Percentiles rank a stretch among this genome's conserved stretches.
Conservation (phyloP, 2,888 invertebrate species). For the Drosophila meridiana region DNA sequence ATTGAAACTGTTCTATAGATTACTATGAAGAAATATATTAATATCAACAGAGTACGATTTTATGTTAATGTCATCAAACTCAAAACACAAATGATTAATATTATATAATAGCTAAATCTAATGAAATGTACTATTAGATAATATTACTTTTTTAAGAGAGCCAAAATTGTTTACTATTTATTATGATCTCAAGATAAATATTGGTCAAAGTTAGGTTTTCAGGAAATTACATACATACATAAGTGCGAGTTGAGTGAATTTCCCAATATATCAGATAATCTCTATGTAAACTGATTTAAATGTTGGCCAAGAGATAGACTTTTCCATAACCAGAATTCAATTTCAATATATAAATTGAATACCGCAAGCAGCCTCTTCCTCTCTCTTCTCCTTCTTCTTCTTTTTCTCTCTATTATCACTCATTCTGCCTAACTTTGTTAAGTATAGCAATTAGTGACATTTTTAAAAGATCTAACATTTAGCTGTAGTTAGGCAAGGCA, state of each 20-base stretch:
- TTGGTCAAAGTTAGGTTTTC: background rate
- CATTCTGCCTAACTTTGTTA: conserved; percentile 12
- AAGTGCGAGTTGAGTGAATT: no score
- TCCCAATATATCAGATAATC: background rate
- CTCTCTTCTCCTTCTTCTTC: background rate
- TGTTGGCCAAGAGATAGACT: background rate
- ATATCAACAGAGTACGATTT: background rate
- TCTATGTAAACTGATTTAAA: background rate
- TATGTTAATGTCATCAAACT: background rate
- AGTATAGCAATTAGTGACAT: conserved; percentile 31
- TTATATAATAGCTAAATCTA: no score
- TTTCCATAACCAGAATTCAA: background rate
- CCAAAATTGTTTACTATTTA: background rate
- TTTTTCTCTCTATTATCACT: background rate
- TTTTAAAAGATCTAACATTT: conserved; percentile 9
- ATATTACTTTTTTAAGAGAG: background rate
- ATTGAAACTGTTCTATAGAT: no score
- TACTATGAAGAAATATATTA: no score
- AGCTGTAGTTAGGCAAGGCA: background rate
- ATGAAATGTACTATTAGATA: no score
- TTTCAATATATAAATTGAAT: background rate
- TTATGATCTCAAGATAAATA: background rate
- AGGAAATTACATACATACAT: no score
- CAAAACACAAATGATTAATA: background rate
- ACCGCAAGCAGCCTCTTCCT: background rate